Percentiles rank a stretch among this genome's conserved stretches.
phyloP scores from a whole-genome alignment of 1,140 invertebrate genomes.

The Monomorium pharaonis region DNA sequence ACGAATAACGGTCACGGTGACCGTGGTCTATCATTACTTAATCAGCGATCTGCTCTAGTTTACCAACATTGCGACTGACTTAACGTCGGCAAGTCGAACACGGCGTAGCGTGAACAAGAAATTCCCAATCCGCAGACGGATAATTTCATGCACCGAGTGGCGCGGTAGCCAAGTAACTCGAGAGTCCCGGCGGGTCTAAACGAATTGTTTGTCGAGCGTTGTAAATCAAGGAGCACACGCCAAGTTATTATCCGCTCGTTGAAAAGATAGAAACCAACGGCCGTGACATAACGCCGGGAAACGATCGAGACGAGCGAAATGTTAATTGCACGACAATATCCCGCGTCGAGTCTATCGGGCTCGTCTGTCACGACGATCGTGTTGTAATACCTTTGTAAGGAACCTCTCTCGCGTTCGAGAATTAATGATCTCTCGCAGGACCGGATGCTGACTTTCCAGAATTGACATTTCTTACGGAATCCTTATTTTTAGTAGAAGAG shows the following conservation, averaged over 20 bases:
- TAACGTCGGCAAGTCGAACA: slow-evolving; percentile 39
- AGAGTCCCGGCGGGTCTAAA: slow-evolving; percentile 34
- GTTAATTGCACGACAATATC: slow-evolving; percentile 53
- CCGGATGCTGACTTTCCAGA: background rate
- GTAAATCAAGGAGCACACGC: slow-evolving; percentile 27
- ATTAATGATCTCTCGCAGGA: background rate
- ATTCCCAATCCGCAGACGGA: slow-evolving; percentile 35
- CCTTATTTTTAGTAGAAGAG: background rate
- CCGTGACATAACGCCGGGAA: slow-evolving; percentile 13
- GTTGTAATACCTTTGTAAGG: slow-evolving; percentile 21
- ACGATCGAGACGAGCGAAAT: slow-evolving; percentile 37
- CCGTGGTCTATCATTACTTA: slow-evolving; percentile 47
- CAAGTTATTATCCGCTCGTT: background rate
- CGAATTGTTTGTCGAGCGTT: slow-evolving; percentile 32
- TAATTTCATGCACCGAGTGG: slow-evolving; percentile 56
- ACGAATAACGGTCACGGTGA: slow-evolving; percentile 20
- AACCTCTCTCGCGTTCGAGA: slow-evolving; percentile 5
- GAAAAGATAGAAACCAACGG: slow-evolving; percentile 1
- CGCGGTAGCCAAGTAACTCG: slow-evolving; percentile 18
- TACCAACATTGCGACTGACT: slow-evolving; percentile 27
- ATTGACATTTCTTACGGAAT: too few relatives aligned
- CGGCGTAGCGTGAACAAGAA: slow-evolving; percentile 35
- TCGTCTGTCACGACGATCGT: background rate
- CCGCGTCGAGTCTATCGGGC: background rate
- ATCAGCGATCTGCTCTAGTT: slow-evolving; percentile 54